phyloP scores from a whole-genome alignment of 2,113 vertebrate species.

The Synodontis membranacea region DNA sequence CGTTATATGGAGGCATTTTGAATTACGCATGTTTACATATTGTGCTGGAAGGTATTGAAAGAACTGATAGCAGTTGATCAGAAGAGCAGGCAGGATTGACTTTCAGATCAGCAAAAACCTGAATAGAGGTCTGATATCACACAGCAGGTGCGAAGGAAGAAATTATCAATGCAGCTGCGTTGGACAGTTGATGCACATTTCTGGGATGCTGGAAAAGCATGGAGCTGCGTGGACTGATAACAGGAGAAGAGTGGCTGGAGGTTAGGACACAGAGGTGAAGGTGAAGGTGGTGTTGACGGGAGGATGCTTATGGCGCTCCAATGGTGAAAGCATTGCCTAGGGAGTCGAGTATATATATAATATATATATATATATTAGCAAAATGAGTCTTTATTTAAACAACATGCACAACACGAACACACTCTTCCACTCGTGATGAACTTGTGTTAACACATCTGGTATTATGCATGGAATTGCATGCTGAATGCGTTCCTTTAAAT shows the following conservation, averaged over 20 bases:
- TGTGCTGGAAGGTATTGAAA: neutral
- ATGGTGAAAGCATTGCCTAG: neutral
- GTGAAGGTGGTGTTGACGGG: neutral
- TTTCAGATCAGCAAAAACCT: neutral
- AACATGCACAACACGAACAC: too few species aligned
- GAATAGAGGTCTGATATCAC: conserved; percentile 7
- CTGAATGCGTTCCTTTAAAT: too few species aligned
- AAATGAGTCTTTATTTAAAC: too few species aligned
- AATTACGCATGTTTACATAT: neutral
- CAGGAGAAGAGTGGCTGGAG: neutral
- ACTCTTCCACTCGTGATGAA: too few species aligned
- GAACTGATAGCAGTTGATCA: neutral
- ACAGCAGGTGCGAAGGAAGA: conserved; percentile 19
- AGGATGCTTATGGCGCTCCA: neutral
- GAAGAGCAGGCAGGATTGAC: neutral
- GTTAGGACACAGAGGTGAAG: neutral
- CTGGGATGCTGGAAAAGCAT: neutral
- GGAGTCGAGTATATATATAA: too few species aligned
- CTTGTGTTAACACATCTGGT: too few species aligned
- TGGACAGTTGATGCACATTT: neutral
- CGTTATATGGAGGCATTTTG: neutral
- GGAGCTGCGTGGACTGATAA: conserved; percentile 6
- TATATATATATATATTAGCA: too few species aligned
- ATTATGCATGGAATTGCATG: too few species aligned
- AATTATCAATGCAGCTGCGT: conserved; percentile 22